Evolutionary conservation across 2,113 vertebrate species (phyloP).

Genomic region (Dicrurus megarhynchus): DNA sequence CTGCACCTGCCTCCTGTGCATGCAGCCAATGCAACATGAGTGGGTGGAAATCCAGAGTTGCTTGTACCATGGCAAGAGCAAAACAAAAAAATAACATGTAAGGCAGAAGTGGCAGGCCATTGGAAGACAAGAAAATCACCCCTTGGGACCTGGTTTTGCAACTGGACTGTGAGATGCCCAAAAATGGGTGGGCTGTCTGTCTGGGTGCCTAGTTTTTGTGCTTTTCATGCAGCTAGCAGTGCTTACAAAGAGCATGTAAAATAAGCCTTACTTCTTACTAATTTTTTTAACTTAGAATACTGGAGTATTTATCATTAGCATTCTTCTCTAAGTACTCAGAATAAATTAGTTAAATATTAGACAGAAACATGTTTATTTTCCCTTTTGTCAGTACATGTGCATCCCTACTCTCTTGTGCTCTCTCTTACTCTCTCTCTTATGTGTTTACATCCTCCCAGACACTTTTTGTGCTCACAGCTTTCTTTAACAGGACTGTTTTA

Average conservation of each 20-base stretch:
- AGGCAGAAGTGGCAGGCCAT: not conserved
- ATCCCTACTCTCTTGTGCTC: not conserved
- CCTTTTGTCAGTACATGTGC: not conserved
- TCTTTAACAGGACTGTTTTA: constrained; percentile 11
- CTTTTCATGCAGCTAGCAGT: not conserved
- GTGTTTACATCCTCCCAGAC: not conserved
- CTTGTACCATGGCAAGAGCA: not conserved
- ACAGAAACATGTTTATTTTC: not conserved
- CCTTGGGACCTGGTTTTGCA: not conserved
- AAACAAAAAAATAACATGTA: not conserved
- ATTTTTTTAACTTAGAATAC: not conserved
- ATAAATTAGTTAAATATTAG: not conserved
- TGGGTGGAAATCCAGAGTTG: not conserved
- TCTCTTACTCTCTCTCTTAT: not conserved
- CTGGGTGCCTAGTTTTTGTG: not conserved
- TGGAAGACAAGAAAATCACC: not conserved
- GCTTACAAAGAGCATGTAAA: not conserved
- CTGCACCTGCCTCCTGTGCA: rapidly evolving
- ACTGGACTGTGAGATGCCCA: not conserved
- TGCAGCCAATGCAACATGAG: not conserved
- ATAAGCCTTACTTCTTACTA: not conserved
- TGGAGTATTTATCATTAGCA: not conserved
- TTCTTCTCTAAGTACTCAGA: not conserved
- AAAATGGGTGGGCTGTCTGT: not conserved
- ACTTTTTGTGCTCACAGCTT: not conserved